phyloP scores from a whole-genome alignment of 2,888 invertebrate genomes.

The Lasioglossum malachurum region DNA sequence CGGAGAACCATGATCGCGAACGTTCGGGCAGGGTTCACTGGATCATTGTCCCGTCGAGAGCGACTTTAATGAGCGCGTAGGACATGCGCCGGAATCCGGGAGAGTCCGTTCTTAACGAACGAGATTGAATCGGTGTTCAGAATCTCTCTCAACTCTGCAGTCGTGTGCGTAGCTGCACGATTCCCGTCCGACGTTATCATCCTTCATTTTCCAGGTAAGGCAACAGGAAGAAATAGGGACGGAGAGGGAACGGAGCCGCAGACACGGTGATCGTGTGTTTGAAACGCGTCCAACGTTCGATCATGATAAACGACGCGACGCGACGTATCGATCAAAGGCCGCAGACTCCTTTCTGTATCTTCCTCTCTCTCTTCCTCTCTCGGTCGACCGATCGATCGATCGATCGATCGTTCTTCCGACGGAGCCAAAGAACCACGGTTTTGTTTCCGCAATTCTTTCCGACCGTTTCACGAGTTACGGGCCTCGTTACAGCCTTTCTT shows the following conservation, averaged over 20 bases:
- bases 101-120: constrained; percentile 29
- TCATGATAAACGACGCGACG: constrained; percentile 60
- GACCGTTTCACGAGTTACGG: not conserved
- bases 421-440: not conserved
- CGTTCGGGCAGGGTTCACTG: constrained; percentile 40
- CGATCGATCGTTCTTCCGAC: not conserved
- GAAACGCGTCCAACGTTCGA: constrained; percentile 36
- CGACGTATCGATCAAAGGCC: constrained; percentile 59
- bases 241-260: not conserved
- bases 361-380: not conserved
- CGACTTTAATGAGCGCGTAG: constrained; percentile 27
- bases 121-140: constrained; percentile 16
- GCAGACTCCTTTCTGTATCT: not conserved
- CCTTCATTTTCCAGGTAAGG: constrained; percentile 27
- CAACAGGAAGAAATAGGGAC: not conserved
- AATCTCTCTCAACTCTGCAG: not conserved
- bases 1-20: constrained; percentile 8
- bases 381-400: not conserved
- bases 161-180: not conserved
- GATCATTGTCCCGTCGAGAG: constrained; percentile 35
- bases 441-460: constrained; percentile 1
- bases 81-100: not conserved
- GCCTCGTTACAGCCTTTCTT: not conserved
- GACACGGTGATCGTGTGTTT: constrained; percentile 25
- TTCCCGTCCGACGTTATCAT: constrained; percentile 19